phyloP scores from a whole-genome alignment of 2,888 invertebrate species.

The Tanaodytes sp. region DNA sequence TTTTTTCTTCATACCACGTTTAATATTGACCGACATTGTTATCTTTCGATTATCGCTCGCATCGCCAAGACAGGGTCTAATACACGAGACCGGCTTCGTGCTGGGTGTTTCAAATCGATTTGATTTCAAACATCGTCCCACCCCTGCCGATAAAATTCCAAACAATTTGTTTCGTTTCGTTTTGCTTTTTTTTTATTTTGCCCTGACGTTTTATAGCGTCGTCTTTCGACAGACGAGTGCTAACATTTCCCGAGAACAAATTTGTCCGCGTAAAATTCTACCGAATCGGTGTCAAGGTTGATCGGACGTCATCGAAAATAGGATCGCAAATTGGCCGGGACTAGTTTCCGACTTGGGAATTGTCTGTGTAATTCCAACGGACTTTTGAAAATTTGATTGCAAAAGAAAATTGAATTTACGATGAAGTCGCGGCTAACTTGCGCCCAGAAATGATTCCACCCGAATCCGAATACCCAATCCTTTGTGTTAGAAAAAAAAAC shows the following conservation, averaged over 20 bases:
- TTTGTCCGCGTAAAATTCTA: conserved; percentile 6
- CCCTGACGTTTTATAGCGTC: background rate
- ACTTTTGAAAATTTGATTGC: background rate
- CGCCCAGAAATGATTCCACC: conserved; percentile 2
- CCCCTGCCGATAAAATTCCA: conserved; percentile 20
- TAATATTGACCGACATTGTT: background rate
- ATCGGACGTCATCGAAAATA: conserved; percentile 25
- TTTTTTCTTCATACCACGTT: too few relatives aligned
- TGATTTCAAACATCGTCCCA: background rate
- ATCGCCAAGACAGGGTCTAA: background rate
- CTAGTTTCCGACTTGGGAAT: background rate
- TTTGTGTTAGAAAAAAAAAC: background rate
- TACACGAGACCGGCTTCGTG: conserved; percentile 27
- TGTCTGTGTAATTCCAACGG: background rate
- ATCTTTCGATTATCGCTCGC: background rate
- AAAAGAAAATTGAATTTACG: background rate
- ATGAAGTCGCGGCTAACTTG: background rate
- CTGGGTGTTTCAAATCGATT: background rate
- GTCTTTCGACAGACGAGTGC: conserved; percentile 9
- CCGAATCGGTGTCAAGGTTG: conserved; percentile 34
- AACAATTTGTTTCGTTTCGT: conserved; percentile 8
- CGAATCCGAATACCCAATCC: background rate
- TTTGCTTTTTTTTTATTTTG: conserved; percentile 6
- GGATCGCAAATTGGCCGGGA: background rate
- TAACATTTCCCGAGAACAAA: background rate